Percentiles rank a stretch among this genome's conserved stretches.
Conservation (phyloP, 1,140 invertebrate species). For the Apis mellifera region DNA sequence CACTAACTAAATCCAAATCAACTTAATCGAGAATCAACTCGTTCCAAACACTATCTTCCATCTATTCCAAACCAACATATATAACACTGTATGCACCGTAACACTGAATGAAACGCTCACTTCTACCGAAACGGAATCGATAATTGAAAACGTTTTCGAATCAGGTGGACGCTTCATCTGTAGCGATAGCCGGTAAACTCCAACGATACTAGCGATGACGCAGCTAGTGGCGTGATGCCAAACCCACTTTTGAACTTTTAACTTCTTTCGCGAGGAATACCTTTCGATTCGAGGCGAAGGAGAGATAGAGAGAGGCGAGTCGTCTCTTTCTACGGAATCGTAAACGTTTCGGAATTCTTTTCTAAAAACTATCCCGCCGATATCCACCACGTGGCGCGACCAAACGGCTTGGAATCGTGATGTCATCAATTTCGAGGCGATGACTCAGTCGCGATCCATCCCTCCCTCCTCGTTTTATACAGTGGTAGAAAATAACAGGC, state of each 20-base stretch:
- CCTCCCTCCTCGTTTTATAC: not conserved
- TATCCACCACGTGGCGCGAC: not conserved
- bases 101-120: not conserved
- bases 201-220: constrained; percentile 55
- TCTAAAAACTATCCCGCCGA: not conserved
- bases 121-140: constrained; percentile 24
- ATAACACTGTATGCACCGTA: no score
- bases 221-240: constrained; percentile 58
- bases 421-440: constrained; percentile 20
- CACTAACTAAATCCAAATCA: no score
- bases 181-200: constrained; percentile 51
- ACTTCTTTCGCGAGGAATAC: constrained; percentile 33
- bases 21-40: no score
- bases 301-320: no score
- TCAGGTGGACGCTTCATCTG: constrained; percentile 69
- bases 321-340: no score
- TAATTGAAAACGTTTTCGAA: constrained; percentile 67
- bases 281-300: constrained; percentile 1
- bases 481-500: not conserved
- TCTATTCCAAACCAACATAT: no score
- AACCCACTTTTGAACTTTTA: constrained; percentile 36
- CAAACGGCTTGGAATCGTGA: not conserved
- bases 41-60: no score
- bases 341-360: no score
- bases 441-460: not conserved